Evolutionary conservation across 2,797 vertebrate genomes (phyloP), one percentile per base, ranked within the genome.

Genomic region (Hippopotamyrus pictus): DNA sequence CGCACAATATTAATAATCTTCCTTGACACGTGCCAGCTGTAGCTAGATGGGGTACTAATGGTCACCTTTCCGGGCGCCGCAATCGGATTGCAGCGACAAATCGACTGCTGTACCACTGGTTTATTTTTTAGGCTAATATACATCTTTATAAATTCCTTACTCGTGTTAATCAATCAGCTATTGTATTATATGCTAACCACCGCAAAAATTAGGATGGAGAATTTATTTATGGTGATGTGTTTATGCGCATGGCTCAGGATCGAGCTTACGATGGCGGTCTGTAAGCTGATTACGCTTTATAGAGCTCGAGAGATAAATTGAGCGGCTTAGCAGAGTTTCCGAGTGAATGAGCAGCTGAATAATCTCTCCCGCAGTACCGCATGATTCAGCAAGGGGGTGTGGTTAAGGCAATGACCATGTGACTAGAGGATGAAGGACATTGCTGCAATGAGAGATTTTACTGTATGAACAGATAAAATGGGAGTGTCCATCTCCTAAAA

Each of bases 211-310:
- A 51, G 9, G 48, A 48, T 11, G 22, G 44, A 85, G 46, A 85
- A 65, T 87, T 87, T 19, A 82, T 22, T 57, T 12, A 1, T 86
- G 25, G 57, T 89, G 48, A 89, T 73, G 41, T 41, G 19, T 48
- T 89, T 57, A 37, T 51, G 29, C 5, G 19, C 44, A n/a, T 33
- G 46, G 82, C 44, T 53, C 88, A 17, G 44, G 8, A 44, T 17
- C 29, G 46, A 51, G 88, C 44, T 85, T 89, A 62, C 44, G 17
- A 22, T 53, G 46, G 48, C 5, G 29, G 46, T 86, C 29, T 69
- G 59, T 86, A 89, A 89, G 83, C 59, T 69, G 88, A 73, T 86
- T 86, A 86, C 11, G 57, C 50, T 86, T 25, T 86, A 48, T 69
- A 25, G 25, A 73, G 88, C 46, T 37, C 9, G 44, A 82, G 22